phyloP scores from a whole-genome alignment of 2,888 invertebrate genomes.

The Nymphalis c-album region DNA sequence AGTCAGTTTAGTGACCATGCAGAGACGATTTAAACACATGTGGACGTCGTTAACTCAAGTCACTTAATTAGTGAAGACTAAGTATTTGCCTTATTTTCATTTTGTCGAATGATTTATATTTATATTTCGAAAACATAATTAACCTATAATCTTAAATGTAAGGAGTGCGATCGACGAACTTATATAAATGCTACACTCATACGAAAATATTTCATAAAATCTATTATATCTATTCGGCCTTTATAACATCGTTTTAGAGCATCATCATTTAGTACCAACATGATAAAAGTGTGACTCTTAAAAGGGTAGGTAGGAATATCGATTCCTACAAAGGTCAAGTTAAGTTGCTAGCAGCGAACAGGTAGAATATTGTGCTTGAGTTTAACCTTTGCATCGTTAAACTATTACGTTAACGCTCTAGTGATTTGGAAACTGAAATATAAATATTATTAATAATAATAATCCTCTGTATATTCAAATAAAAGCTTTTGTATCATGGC shows the following conservation, averaged over 20 bases:
- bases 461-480: neutral
- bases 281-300: neutral
- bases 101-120: too few relatives aligned
- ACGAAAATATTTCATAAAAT: neutral
- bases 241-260: neutral
- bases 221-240: neutral
- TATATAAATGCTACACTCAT: neutral
- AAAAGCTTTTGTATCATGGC: neutral
- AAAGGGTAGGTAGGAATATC: slow-evolving; percentile 30
- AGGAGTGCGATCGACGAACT: neutral
- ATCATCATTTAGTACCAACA: neutral
- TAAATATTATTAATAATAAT: neutral
- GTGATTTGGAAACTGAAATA: slow-evolving; percentile 54
- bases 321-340: slow-evolving; percentile 49
- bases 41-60: too few relatives aligned
- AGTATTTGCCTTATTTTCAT: too few relatives aligned
- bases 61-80: too few relatives aligned
- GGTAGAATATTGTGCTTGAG: slow-evolving; percentile 18
- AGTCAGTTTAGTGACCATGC: neutral
- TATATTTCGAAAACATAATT: too few relatives aligned
- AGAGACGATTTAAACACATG: neutral
- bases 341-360: slow-evolving; percentile 22
- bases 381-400: slow-evolving; percentile 44
- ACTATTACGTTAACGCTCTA: slow-evolving; percentile 53
- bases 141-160: neutral